Evolutionary conservation across 2,113 vertebrate species (phyloP).

Genomic region (Thamnophis sirtalis): DNA sequence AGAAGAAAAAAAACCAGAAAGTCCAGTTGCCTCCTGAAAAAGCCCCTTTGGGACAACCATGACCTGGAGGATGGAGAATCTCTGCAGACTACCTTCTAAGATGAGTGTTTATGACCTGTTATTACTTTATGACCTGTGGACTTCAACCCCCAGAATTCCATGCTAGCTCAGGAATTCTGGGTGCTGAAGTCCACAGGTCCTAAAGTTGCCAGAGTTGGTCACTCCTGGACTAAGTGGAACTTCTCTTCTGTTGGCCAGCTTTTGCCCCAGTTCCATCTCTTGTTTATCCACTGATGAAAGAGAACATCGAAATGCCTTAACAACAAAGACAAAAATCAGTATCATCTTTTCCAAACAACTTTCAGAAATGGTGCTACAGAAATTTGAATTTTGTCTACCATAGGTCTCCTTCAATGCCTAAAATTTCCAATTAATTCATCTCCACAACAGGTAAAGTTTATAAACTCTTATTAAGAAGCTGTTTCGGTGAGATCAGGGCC

Average conservation of each 20-base stretch:
- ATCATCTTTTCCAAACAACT: not conserved
- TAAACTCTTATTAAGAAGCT: constrained; percentile 63
- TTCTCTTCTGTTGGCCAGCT: not conserved
- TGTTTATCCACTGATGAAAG: not conserved
- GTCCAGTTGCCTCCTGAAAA: too few species aligned
- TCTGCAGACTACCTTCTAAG: too few species aligned
- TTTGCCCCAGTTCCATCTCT: not conserved
- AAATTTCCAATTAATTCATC: not conserved
- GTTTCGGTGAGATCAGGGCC: constrained; percentile 66
- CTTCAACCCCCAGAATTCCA: too few species aligned
- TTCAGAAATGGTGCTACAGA: not conserved
- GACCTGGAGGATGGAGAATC: too few species aligned
- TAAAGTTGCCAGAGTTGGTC: not conserved
- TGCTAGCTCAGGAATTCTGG: too few species aligned
- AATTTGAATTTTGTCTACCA: not conserved
- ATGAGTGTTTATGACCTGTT: too few species aligned
- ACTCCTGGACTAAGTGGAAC: not conserved
- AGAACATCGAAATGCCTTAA: not conserved
- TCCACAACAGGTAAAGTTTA: constrained; percentile 22
- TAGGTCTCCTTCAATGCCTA: constrained; percentile 14
- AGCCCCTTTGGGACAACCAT: too few species aligned
- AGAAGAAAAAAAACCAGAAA: too few species aligned
- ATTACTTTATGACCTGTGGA: too few species aligned
- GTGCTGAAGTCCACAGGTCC: not conserved
- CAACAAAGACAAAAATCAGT: not conserved